Evolutionary conservation across 2,797 vertebrate species (phyloP).

Genomic region (Ptychadena robeensis): DNA sequence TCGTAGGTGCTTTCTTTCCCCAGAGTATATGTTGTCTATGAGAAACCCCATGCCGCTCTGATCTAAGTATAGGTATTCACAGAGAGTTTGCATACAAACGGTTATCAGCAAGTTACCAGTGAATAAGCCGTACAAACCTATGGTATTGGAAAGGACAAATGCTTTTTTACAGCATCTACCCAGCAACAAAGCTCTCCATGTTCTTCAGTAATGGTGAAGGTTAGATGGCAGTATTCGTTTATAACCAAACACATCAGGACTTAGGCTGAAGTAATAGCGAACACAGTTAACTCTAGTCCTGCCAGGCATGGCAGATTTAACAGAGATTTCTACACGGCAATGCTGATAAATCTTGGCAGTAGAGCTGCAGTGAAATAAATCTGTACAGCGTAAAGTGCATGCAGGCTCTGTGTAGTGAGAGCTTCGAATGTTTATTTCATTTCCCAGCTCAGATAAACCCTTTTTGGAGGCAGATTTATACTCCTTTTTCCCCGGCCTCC

Average conservation of each 20-base stretch:
- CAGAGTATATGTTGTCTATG: too few relatives aligned
- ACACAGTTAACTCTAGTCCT: constrained; percentile 24
- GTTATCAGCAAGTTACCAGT: neutral
- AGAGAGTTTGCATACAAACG: neutral
- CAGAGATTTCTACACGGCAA: constrained; percentile 22
- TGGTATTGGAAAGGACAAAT: neutral
- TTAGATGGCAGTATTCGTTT: neutral
- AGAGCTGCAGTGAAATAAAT: constrained; percentile 57
- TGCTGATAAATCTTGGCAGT: constrained; percentile 54
- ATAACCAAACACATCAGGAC: neutral
- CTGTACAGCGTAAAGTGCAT: constrained; percentile 48
- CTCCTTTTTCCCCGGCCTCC: constrained; percentile 47
- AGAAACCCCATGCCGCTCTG: too few relatives aligned
- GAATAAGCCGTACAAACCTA: neutral
- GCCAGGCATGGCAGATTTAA: constrained; percentile 6
- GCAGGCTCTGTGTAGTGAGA: constrained; percentile 49
- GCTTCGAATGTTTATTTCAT: constrained; percentile 61
- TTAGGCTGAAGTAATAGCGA: neutral
- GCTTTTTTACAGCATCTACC: neutral
- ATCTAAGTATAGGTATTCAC: neutral
- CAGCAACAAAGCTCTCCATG: neutral
- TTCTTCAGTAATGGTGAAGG: neutral
- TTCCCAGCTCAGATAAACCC: constrained; percentile 54
- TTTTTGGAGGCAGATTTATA: constrained; percentile 62
- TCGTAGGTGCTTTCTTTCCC: too few relatives aligned